Evolutionary conservation across 2,113 vertebrate species (phyloP).

Genomic region (Gavia stellata): DNA sequence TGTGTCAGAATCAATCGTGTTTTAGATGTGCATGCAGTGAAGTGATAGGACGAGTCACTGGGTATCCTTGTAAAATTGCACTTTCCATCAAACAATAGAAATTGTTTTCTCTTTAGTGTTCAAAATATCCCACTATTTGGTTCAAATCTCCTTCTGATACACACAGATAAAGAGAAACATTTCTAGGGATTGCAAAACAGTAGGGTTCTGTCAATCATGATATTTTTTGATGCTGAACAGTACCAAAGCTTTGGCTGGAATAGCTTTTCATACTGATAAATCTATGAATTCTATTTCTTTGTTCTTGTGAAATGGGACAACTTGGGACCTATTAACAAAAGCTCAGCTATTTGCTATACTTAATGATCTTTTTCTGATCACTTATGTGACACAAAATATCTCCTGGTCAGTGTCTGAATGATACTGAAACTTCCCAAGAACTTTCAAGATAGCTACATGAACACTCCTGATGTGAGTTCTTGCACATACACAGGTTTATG

Average conservation of each 20-base stretch:
- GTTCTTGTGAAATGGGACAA: neutral
- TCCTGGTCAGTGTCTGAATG: neutral
- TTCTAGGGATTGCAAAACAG: slow-evolving; percentile 48
- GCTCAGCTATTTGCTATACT: neutral
- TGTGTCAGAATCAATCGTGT: slow-evolving; percentile 71
- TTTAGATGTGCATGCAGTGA: slow-evolving; percentile 52
- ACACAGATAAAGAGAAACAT: slow-evolving; percentile 33
- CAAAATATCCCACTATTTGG: slow-evolving; percentile 49
- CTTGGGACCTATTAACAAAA: neutral
- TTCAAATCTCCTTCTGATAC: slow-evolving; percentile 49
- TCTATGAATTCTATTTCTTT: slow-evolving; percentile 46
- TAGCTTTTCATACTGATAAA: slow-evolving; percentile 7
- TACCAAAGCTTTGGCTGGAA: slow-evolving; percentile 3
- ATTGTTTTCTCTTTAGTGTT: slow-evolving; percentile 58
- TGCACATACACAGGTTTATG: neutral
- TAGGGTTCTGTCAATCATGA: slow-evolving; percentile 62
- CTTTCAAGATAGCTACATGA: neutral
- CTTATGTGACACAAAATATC: neutral
- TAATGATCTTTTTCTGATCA: neutral
- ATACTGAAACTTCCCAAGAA: neutral
- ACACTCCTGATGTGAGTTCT: neutral
- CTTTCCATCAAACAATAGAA: slow-evolving; percentile 61
- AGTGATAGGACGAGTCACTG: slow-evolving; percentile 37
- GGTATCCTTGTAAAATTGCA: slow-evolving; percentile 56
- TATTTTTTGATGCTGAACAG: slow-evolving; percentile 33